These are phyloP conservation scores for Galeopsomyia nigrocyanea DNA, from an alignment of 2,888 invertebrate species.

Conservation along the genomic window DNA sequence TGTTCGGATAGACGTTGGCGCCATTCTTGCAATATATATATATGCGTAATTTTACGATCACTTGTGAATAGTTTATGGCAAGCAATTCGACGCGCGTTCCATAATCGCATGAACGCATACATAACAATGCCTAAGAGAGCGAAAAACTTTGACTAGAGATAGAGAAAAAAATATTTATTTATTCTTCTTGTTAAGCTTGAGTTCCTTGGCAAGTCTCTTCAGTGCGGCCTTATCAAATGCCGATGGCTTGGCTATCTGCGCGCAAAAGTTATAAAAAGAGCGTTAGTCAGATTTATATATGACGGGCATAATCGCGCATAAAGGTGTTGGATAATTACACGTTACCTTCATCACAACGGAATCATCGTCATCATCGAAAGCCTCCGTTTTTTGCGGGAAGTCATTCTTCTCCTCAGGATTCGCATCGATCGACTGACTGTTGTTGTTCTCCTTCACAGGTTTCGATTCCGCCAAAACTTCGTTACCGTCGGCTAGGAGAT, in stretches of 20 bases:
- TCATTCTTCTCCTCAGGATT: conserved; percentile 4
- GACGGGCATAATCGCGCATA: neutral
- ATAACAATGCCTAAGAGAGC: conserved; percentile 16
- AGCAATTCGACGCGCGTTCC: too few relatives aligned
- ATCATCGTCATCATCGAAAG: conserved; percentile 33
- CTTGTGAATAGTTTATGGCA: too few relatives aligned
- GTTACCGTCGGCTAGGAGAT: conserved; percentile 26
- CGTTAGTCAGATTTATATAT: neutral
- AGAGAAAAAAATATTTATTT: conserved; percentile 11
- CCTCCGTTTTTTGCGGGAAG: conserved; percentile 16
- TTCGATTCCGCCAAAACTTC: conserved; percentile 30
- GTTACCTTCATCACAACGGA: conserved; percentile 43
- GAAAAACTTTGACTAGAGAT: conserved; percentile 30
- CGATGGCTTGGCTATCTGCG: conserved; percentile 16
- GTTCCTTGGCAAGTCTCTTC: conserved; percentile 11
- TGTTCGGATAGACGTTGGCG: too few relatives aligned
- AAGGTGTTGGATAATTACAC: too few relatives aligned
- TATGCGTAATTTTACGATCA: too few relatives aligned
- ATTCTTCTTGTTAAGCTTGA: conserved; percentile 17
- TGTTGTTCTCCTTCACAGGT: conserved; percentile 8
- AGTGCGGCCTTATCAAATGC: conserved; percentile 8
- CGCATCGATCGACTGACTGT: conserved; percentile 19
- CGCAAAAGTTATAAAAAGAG: conserved; percentile 1
- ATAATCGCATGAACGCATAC: neutral
- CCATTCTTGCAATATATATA: too few relatives aligned